phyloP scores from a whole-genome alignment of 2,113 vertebrate species.

The Neogale vison region DNA sequence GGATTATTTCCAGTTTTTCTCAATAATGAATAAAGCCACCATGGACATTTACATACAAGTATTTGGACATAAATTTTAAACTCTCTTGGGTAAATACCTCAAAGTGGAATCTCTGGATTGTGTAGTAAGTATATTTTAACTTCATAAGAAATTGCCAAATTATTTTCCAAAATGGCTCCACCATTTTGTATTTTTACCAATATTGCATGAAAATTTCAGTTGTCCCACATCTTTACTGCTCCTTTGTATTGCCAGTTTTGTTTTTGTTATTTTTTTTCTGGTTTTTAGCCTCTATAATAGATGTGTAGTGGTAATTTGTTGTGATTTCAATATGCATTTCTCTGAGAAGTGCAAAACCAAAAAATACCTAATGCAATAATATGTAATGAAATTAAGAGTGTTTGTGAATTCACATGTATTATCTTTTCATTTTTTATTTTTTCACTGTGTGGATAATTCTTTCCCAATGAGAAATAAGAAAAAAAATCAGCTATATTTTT shows the following conservation, averaged over 20 bases:
- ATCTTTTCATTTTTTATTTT: not conserved
- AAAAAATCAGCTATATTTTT: constrained; percentile 43
- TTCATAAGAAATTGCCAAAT: not conserved
- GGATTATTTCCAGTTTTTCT: constrained; percentile 19
- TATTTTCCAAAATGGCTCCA: not conserved
- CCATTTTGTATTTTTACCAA: not conserved
- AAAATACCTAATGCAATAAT: not conserved
- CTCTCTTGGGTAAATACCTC: not conserved
- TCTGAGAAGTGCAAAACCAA: not conserved
- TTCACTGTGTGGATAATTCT: not conserved
- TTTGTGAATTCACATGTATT: constrained; percentile 20
- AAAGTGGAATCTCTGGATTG: not conserved
- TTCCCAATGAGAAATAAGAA: constrained; percentile 18
- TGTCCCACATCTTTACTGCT: not conserved
- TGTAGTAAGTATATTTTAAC: not conserved
- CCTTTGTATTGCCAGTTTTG: not conserved
- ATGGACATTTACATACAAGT: not conserved
- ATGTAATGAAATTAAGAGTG: not conserved
- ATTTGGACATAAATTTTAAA: constrained; percentile 1
- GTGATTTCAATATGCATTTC: constrained; percentile 22
- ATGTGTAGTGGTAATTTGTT: not conserved
- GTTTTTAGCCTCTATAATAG: not conserved
- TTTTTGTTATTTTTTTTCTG: not conserved
- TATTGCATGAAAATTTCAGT: not conserved
- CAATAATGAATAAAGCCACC: not conserved